Base-by-base conservation (phyloP, 2,888 invertebrate genomes). In the Melipona beecheii region DNA sequence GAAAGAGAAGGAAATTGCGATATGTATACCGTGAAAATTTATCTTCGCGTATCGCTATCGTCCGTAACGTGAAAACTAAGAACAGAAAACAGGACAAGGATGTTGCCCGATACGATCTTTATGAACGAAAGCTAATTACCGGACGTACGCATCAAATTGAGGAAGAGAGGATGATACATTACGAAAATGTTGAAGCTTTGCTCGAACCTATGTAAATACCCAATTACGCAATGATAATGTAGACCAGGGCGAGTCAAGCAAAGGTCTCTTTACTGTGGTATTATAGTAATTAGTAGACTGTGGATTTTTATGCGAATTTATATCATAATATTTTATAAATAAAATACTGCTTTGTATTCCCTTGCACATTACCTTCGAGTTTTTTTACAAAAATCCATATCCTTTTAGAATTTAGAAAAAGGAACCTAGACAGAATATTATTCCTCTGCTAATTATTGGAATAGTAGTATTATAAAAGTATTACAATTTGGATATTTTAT, bases 111-210 rank as follows among this genome's bases (percentile, higher is more conserved):
- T 78, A 65, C 49, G 73, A 78, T 78, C 77, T 73, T 73, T 71
- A 78, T 56, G 64, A 73, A 78, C 62, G 73, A 65, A 73, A 56
- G 65, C 24, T 78, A 78, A 78, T 78, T 78, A 58, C 77, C 74
- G 64, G 64, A 73, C 56, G 62, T 73, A 19, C 65, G 36, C 73
- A 19, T 78, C 65, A 78, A 73, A 73, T 78, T 56, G 65, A 21
- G 65, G 56, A 64, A 72, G 73, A 50, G 64, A 31, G 62, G 54
- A 62, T 62, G 31, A 76, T 31, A 70, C 62, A 70, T 76, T 71
- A 76, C 49, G 69, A 78, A 78, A 78, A 65, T 65, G 17, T 13
- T 78, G 56, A 49, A 65, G 27, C 74, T 49, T 73, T n/a, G 60
- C 60, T 60, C 31, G 31, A 4, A 31, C 21, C 6, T 50, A 58